These are phyloP conservation scores for Dreissena polymorpha DNA, from an alignment of 1,140 invertebrate genomes.

Conservation along the genomic window DNA sequence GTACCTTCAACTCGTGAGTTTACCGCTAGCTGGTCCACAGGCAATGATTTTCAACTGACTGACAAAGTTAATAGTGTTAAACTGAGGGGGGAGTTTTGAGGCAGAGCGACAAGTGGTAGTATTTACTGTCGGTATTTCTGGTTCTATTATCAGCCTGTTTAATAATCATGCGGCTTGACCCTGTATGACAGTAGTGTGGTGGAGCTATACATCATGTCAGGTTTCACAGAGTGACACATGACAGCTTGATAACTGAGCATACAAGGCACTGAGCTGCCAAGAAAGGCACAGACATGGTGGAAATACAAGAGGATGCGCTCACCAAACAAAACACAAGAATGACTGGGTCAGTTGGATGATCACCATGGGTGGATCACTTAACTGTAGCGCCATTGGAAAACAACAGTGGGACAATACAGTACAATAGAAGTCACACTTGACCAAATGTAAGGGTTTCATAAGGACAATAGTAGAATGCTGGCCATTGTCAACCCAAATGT, in stretches of 20 bases:
- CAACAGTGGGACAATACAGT: too few relatives aligned
- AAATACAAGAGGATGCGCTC: constrained; percentile 37
- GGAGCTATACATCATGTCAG: constrained; percentile 74
- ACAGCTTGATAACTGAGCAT: constrained; percentile 72
- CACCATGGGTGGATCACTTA: too few relatives aligned
- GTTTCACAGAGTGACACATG: constrained; percentile 75
- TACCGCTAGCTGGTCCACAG: background rate
- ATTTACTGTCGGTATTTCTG: constrained; percentile 48
- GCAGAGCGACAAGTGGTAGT: constrained; percentile 44
- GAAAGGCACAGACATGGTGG: constrained; percentile 26
- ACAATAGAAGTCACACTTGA: too few relatives aligned
- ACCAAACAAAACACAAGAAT: background rate
- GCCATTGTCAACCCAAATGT: too few relatives aligned
- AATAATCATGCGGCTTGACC: constrained; percentile 60
- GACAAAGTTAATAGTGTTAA: constrained; percentile 6
- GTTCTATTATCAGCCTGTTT: constrained; percentile 53
- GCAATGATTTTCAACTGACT: background rate
- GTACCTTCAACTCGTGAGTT: background rate
- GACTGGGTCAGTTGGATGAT: background rate
- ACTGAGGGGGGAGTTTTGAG: background rate
- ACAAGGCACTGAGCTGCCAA: constrained; percentile 16
- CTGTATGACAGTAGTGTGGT: constrained; percentile 68
- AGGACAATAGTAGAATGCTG: too few relatives aligned
- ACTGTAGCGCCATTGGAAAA: too few relatives aligned
- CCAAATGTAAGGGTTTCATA: too few relatives aligned